Conservation (phyloP, 2,888 invertebrate genomes). For the Artemia sp. region DNA sequence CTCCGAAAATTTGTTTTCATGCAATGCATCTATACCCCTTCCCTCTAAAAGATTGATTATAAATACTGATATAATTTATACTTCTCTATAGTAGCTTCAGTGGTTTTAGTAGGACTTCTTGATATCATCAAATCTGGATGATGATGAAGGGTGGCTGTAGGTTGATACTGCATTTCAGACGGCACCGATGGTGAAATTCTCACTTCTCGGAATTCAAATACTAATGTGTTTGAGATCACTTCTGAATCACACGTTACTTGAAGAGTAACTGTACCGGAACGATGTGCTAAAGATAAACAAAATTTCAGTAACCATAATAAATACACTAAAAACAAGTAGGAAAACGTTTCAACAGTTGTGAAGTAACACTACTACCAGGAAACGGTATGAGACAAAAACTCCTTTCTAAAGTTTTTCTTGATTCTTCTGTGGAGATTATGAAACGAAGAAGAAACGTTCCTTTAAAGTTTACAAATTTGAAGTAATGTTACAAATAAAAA, state of each 20-base stretch:
- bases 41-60: too few species aligned
- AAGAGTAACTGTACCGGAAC: conserved; percentile 68
- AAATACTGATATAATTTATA: too few species aligned
- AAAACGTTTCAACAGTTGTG: background rate
- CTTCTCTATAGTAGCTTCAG: background rate
- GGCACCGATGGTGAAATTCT: background rate
- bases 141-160: conserved; percentile 10
- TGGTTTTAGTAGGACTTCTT: conserved; percentile 14
- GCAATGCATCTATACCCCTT: too few species aligned
- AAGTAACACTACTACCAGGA: too few species aligned
- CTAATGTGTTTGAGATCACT: conserved; percentile 76
- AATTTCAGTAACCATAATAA: conserved; percentile 17
- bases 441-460: background rate
- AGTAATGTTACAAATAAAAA: too few species aligned
- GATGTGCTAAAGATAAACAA: conserved; percentile 49
- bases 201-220: conserved; percentile 57
- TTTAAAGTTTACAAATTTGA: too few species aligned
- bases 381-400: too few species aligned
- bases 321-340: conserved; percentile 11
- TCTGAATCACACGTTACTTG: conserved; percentile 82
- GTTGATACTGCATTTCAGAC: background rate
- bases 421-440: background rate
- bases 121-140: conserved; percentile 12
- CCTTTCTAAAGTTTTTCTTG: conserved; percentile 4
- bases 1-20: too few species aligned